A percentile compares a stretch with the other conserved stretches of the same genome.
Evolutionary conservation across 2,888 invertebrate species (phyloP).

Genomic region (Portevinia maculata): DNA sequence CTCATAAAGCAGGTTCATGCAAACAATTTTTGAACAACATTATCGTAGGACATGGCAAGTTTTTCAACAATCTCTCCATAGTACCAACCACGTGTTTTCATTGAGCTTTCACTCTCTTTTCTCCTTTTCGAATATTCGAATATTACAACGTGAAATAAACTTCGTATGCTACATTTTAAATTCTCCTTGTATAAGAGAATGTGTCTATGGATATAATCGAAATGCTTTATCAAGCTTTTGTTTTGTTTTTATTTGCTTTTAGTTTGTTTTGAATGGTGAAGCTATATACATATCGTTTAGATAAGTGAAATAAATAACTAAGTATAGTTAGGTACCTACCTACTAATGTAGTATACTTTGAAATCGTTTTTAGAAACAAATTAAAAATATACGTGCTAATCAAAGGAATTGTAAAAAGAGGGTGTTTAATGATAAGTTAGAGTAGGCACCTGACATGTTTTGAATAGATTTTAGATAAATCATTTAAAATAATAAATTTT

Average conservation of each 20-base stretch:
- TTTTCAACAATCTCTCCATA: constrained; percentile 4
- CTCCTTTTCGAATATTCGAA: constrained; percentile 34
- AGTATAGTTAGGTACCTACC: background rate
- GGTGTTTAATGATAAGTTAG: too few relatives aligned
- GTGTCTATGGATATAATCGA: too few relatives aligned
- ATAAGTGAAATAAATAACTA: background rate
- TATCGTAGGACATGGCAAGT: constrained; percentile 73
- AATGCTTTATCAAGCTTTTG: background rate
- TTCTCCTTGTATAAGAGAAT: constrained; percentile 67
- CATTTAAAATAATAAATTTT: too few relatives aligned
- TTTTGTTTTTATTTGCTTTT: too few relatives aligned
- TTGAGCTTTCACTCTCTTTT: constrained; percentile 44
- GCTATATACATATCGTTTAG: too few relatives aligned
- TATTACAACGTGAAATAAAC: background rate
- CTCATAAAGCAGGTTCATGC: background rate
- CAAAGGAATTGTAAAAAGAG: too few relatives aligned
- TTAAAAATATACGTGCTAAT: too few relatives aligned
- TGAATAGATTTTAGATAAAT: too few relatives aligned
- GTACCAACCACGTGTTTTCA: constrained; percentile 62
- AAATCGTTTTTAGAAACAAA: too few relatives aligned
- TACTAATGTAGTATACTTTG: too few relatives aligned
- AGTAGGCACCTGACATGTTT: too few relatives aligned
- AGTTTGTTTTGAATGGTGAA: too few relatives aligned
- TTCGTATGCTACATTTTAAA: constrained; percentile 4
- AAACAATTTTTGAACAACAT: constrained; percentile 46